Evolutionary conservation across 2,797 vertebrate genomes (phyloP), one percentile per base, ranked within the genome.

Genomic region (Coregonus sp.): DNA sequence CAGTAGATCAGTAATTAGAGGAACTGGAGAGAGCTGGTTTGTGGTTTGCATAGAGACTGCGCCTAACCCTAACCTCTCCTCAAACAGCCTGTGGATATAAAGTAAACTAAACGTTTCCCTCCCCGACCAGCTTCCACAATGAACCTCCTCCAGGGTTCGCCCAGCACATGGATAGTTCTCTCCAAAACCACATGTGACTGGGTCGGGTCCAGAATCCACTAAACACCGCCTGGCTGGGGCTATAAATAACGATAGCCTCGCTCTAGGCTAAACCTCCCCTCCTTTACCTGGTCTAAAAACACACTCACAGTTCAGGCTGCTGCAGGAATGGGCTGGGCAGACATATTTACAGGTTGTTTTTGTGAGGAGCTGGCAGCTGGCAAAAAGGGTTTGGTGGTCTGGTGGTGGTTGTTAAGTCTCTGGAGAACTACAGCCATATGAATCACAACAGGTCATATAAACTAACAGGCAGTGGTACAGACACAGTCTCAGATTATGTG

Each of bases 1-100:
- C 75, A 80, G 78, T 65, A 84, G 82, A 83, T 76, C 89, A 86
- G 84, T 91, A 93, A 94, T 94, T 93, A 91, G 79, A 85, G 88
- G 89, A 88, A 87, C 87, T 77, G 69, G 82, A 91, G 88, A 40
- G 71, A 89, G 81, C 9, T 47, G 40, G 40, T 47, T 47, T 47
- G 1, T 47, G 7, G 40, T 47, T 9, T 47, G 40, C 18, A n/a
- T 59, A 59, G 56, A 59, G 56, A 6, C 18, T 59, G 16, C 16
- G n/a, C 56, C 56, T 5, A 59, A 59, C 56, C 18, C 18, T n/a
- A 89, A 83, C 77, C 12, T 80, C 91, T 92, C 91, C 87, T 90
- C 75, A 54, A 15, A 80, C 85, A 92, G 88, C 82, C 88, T 87
- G 89, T 87, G 76, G 86, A 11, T 9, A 89, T 87, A 59, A 18